Evolutionary conservation across 2,888 invertebrate genomes (phyloP).

Genomic region (Dryomyza anilis): DNA sequence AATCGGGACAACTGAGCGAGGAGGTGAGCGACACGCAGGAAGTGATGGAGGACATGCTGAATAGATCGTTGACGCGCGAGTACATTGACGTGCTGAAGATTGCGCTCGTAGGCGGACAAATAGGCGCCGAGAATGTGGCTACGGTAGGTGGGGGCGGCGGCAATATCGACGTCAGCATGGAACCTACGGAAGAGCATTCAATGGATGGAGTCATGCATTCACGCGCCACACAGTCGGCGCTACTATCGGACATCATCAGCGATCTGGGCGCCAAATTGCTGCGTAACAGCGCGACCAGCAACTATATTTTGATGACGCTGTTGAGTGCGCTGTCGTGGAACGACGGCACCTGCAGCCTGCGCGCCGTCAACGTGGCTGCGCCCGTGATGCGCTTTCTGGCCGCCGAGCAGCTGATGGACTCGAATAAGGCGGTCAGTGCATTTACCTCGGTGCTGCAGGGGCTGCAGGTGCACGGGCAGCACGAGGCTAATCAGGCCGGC

Average conservation of each 20-base stretch:
- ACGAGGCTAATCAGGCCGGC: slow-evolving; percentile 84
- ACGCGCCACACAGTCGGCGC: slow-evolving; percentile 60
- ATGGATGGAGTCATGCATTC: slow-evolving; percentile 71
- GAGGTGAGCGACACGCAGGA: slow-evolving; percentile 79
- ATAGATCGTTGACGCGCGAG: slow-evolving; percentile 84
- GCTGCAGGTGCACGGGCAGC: slow-evolving; percentile 85
- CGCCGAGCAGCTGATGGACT: slow-evolving; percentile 68
- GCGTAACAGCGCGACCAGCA: slow-evolving; percentile 69
- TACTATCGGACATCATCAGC: slow-evolving; percentile 76
- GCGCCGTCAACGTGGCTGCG: slow-evolving; percentile 77
- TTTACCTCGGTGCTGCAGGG: slow-evolving; percentile 80
- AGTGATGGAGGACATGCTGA: slow-evolving; percentile 83
- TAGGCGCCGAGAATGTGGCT: slow-evolving; percentile 53
- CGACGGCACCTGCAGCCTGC: slow-evolving; percentile 81
- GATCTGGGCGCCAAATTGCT: slow-evolving; percentile 80
- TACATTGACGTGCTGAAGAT: slow-evolving; percentile 83
- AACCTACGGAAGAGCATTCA: slow-evolving; percentile 70
- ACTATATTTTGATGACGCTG: slow-evolving; percentile 69
- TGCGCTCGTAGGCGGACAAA: slow-evolving; percentile 74
- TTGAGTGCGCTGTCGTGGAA: slow-evolving; percentile 78
- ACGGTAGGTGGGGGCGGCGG: slow-evolving; percentile 29
- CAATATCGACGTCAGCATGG: slow-evolving; percentile 63
- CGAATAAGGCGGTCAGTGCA: slow-evolving; percentile 73
- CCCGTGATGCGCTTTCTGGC: slow-evolving; percentile 73
- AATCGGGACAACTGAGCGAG: slow-evolving; percentile 77